These are phyloP conservation scores for Periophthalmus magnuspinnatus DNA, from an alignment of 2,797 vertebrate genomes.

Conservation along the genomic window DNA sequence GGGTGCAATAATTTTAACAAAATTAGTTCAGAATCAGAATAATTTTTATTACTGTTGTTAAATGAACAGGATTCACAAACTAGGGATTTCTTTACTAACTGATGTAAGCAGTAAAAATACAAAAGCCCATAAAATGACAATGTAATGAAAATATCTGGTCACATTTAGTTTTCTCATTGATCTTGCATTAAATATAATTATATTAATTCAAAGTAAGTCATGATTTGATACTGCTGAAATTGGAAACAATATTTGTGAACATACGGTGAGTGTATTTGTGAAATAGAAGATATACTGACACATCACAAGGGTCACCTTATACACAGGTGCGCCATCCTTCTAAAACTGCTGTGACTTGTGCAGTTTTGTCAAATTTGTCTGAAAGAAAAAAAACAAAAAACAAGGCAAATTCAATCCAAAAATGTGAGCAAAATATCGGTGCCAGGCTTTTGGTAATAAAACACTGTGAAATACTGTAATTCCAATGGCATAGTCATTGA, in stretches of 20 bases:
- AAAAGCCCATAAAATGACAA: too few species aligned
- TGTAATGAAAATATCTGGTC: background rate
- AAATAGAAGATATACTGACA: background rate
- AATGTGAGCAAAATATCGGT: background rate
- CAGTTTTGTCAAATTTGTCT: background rate
- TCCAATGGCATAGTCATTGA: background rate
- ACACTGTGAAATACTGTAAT: background rate
- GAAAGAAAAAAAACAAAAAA: background rate
- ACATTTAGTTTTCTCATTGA: background rate
- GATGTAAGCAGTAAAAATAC: too few species aligned
- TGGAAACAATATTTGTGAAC: too few species aligned
- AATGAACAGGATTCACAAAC: too few species aligned
- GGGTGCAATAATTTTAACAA: background rate
- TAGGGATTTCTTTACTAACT: too few species aligned
- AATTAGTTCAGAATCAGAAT: background rate
- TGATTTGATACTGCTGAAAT: background rate
- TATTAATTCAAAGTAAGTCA: background rate
- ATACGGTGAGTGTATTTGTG: background rate
- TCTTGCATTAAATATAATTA: background rate
- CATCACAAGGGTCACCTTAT: background rate
- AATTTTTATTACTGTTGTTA: too few species aligned
- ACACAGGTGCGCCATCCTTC: slow-evolving; percentile 3
- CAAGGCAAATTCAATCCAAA: too few species aligned
- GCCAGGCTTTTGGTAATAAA: background rate
- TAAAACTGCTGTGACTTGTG: slow-evolving; percentile 5